Conservation (phyloP, 2,797 vertebrate genomes). For the Philypnodon macrostomus region DNA sequence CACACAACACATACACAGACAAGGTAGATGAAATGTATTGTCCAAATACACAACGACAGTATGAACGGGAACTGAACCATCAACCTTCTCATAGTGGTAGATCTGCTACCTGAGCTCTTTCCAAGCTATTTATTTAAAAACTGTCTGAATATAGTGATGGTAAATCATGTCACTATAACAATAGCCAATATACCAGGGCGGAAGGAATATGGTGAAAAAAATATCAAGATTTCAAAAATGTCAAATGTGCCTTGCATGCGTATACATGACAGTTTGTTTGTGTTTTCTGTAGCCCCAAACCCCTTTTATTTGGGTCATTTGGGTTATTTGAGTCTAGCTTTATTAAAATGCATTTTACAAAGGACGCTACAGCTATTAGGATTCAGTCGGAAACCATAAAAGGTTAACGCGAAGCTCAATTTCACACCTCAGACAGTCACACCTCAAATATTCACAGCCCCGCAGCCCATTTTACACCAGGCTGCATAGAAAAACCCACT, state of each 20-base stretch:
- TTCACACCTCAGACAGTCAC: constrained; percentile 11
- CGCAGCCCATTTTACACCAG: neutral
- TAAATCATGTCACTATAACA: too few relatives aligned
- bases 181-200: too few relatives aligned
- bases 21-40: too few relatives aligned
- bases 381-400: constrained; percentile 9
- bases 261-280: neutral
- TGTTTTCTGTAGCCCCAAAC: neutral
- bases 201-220: too few relatives aligned
- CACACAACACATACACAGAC: too few relatives aligned
- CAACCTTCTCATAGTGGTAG: too few relatives aligned
- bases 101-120: too few relatives aligned
- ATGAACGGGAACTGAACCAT: too few relatives aligned
- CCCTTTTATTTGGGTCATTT: constrained; percentile 7
- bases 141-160: too few relatives aligned
- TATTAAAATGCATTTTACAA: constrained; percentile 3
- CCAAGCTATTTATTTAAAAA: too few relatives aligned
- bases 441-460: constrained; percentile 8
- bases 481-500: constrained; percentile 1
- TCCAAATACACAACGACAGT: too few relatives aligned
- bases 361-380: neutral
- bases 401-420: constrained; percentile 9
- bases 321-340: constrained; percentile 1
- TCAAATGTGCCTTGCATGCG: neutral
- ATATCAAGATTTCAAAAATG: too few relatives aligned